phyloP scores from a whole-genome alignment of 1,140 invertebrate species.

The Drosophila equinoxialis region DNA sequence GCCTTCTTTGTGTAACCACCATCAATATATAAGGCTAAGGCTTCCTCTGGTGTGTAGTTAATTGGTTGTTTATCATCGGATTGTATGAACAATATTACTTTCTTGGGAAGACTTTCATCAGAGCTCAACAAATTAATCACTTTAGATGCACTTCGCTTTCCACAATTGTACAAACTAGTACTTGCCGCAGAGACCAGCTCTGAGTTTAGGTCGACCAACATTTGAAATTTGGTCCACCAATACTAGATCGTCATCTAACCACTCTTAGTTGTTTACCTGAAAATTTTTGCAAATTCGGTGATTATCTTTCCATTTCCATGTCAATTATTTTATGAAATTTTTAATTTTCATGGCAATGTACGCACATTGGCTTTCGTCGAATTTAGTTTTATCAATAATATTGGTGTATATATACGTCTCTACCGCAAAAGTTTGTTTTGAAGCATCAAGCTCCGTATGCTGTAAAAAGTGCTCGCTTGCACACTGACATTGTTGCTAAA shows the following conservation, averaged over 20 bases:
- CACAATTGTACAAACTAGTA: slow-evolving; percentile 9
- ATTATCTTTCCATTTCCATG: not conserved
- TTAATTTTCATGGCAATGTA: not conserved
- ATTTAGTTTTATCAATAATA: slow-evolving; percentile 4
- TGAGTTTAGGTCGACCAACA: not conserved
- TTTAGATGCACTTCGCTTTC: slow-evolving; percentile 4
- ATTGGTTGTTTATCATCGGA: not conserved
- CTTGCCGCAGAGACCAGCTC: slow-evolving; percentile 1
- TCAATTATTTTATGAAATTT: slow-evolving; percentile 5
- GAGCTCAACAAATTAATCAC: slow-evolving; percentile 1
- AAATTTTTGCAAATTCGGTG: not conserved
- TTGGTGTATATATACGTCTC: not conserved
- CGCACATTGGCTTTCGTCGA: not conserved
- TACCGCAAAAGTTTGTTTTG: not conserved
- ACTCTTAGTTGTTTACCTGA: not conserved
- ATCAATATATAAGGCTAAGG: too few relatives aligned
- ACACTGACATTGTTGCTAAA: not conserved
- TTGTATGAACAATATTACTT: too few relatives aligned
- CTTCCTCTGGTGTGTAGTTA: too few relatives aligned
- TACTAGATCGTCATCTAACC: not conserved
- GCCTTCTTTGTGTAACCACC: slow-evolving; percentile 1
- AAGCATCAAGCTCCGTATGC: not conserved
- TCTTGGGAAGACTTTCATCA: not conserved
- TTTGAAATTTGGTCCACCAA: not conserved
- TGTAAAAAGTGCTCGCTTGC: not conserved